Base-by-base conservation (phyloP, 2,888 invertebrate genomes). In the Ennomos fuscantarius region DNA sequence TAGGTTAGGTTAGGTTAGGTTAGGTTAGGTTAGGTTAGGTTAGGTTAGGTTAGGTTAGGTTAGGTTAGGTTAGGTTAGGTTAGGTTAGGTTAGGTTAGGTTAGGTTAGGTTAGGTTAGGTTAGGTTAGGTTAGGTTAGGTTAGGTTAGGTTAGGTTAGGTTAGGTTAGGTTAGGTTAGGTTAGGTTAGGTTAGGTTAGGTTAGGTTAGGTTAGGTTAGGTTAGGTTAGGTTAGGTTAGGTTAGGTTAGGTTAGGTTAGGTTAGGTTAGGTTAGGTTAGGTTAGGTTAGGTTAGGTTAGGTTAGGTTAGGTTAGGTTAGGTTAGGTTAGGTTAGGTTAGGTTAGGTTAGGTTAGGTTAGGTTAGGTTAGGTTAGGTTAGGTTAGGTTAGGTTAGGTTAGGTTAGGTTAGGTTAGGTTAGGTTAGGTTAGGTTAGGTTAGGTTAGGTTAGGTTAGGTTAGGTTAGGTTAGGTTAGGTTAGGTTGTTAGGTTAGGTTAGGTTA, bases 71-170 rank as follows among this genome's bases (percentile, higher is more conserved):
- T 55, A n/a, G 3, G 3, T 2, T 15, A 3, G 3, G 3, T 1
- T 15, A 15, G 3, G 15, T 15, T 3, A 1, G n/a, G n/a, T 24
- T 24, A 5, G 24, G 24, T 24, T 24, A 24, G 24, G 24, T 24
- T 24, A 24, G 24, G 24, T 24, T 43, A 50, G 48, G 60, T 49
- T 63, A 61, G 56, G 59, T 63, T 24, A 24, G 24, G 24, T 24
- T 51, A 55, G 58, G 59, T 60, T 57, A 62, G 53, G 52, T 55
- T 58, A 57, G 63, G 63, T 62, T 55, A n/a, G 3, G 3, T 2
- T 15, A 3, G 3, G 3, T 1, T 15, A 15, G 3, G 15, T 15
- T 3, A 1, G n/a, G n/a, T 24, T 24, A 5, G 24, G 24, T 24
- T 24, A 24, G 24, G 24, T 24, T 24, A 24, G 24, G 24, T 24